These are phyloP conservation scores for Otocyon megalotis DNA, from an alignment of 2,113 vertebrate species.

Conservation along the genomic window DNA sequence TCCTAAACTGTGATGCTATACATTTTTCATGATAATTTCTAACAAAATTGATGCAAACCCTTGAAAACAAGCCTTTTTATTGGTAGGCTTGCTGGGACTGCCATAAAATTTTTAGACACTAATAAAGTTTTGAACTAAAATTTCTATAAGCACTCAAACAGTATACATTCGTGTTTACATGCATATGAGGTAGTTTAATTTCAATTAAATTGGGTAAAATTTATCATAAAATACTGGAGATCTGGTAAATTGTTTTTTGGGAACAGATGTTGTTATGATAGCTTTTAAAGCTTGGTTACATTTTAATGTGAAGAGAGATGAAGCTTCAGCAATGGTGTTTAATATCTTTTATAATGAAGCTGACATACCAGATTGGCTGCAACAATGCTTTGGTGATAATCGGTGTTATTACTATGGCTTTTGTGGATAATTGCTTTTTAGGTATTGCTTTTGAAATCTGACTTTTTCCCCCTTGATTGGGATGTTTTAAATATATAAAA, in stretches of 20 bases:
- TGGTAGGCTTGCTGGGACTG: conserved; percentile 42
- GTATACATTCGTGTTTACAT: not conserved
- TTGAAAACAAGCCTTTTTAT: not conserved
- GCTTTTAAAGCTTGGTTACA: conserved; percentile 63
- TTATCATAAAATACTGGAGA: not conserved
- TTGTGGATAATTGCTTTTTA: not conserved
- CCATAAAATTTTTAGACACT: conserved; percentile 47
- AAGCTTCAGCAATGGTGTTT: not conserved
- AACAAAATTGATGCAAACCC: not conserved
- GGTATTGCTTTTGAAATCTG: conserved; percentile 17
- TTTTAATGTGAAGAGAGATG: conserved; percentile 10
- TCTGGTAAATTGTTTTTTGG: conserved; percentile 1
- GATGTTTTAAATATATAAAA: conserved; percentile 38
- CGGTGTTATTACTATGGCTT: conserved; percentile 4
- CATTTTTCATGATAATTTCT: conserved; percentile 5
- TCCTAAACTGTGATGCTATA: not conserved
- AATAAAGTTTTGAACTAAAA: conserved; percentile 34
- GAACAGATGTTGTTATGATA: conserved; percentile 65
- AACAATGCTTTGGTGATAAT: not conserved
- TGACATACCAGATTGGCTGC: not conserved
- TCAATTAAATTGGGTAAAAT: conserved; percentile 63
- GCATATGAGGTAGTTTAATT: not conserved
- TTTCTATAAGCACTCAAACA: conserved; percentile 38
- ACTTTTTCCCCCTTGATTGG: conserved; percentile 35
- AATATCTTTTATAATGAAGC: not conserved